Evolutionary conservation across 2,797 vertebrate species (phyloP).

Genomic region (Trachurus trachurus): DNA sequence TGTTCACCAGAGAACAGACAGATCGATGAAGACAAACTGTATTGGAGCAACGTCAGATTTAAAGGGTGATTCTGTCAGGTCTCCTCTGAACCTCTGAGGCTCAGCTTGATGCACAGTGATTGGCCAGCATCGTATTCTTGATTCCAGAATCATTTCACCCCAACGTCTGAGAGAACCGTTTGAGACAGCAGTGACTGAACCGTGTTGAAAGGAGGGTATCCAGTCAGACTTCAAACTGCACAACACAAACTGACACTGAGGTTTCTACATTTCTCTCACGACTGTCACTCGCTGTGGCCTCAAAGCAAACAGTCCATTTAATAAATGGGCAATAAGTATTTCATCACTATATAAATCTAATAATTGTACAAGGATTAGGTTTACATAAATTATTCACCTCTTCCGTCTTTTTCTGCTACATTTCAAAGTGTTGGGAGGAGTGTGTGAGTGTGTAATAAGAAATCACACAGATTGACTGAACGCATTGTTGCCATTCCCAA

Average conservation of each 20-base stretch:
- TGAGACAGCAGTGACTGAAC: neutral
- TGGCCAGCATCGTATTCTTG: too few relatives aligned
- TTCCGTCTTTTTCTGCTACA: slow-evolving; percentile 34
- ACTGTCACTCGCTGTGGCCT: neutral
- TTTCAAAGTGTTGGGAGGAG: slow-evolving; percentile 37
- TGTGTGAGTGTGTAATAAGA: slow-evolving; percentile 51
- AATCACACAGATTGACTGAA: slow-evolving; percentile 66
- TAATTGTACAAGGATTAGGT: slow-evolving; percentile 9
- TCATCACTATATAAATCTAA: slow-evolving; percentile 12
- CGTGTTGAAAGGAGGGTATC: neutral
- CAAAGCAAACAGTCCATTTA: neutral
- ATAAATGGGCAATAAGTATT: slow-evolving; percentile 29
- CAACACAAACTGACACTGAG: too few relatives aligned
- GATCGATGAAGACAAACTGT: neutral
- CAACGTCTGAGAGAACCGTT: too few relatives aligned
- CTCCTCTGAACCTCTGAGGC: too few relatives aligned
- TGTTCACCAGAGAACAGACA: neutral
- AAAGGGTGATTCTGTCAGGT: neutral
- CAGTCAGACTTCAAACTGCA: neutral
- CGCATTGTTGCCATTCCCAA: slow-evolving; percentile 69
- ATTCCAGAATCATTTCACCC: too few relatives aligned
- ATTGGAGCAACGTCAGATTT: neutral
- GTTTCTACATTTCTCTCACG: neutral
- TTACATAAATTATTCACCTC: slow-evolving; percentile 21
- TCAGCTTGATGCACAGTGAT: too few relatives aligned